Evolutionary conservation across 2,888 invertebrate species (phyloP).

Genomic region (Chaetoderma sp.): DNA sequence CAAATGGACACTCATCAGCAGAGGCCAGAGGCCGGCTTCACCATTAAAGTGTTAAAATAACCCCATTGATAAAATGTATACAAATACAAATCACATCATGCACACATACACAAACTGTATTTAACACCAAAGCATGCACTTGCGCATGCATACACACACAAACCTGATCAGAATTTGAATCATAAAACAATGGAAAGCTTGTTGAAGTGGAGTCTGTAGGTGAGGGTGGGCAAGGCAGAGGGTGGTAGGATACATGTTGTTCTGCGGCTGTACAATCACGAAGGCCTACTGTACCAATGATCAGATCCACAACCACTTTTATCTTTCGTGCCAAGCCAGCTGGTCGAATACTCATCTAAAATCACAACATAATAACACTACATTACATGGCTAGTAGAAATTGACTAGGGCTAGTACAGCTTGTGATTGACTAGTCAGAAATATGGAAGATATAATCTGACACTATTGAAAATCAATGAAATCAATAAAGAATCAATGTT

Average conservation of each 20-base stretch:
- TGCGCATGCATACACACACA: too few relatives aligned
- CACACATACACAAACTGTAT: too few relatives aligned
- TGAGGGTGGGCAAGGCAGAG: conserved; percentile 53
- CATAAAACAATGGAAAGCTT: conserved; percentile 51
- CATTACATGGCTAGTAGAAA: not conserved
- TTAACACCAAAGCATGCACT: too few relatives aligned
- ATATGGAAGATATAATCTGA: not conserved
- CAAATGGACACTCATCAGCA: too few relatives aligned
- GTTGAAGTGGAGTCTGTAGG: conserved; percentile 46
- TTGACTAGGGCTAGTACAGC: too few relatives aligned
- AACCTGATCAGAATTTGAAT: conserved; percentile 46
- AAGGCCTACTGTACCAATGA: conserved; percentile 58
- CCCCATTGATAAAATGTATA: too few relatives aligned
- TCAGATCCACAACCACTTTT: conserved; percentile 58
- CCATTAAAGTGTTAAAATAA: too few relatives aligned
- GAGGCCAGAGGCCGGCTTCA: too few relatives aligned
- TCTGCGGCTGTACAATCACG: conserved; percentile 42
- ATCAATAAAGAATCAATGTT: not conserved
- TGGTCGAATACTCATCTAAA: conserved; percentile 59
- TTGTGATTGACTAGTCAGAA: not conserved
- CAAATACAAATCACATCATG: too few relatives aligned
- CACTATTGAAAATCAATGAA: not conserved
- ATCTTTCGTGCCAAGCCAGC: conserved; percentile 60
- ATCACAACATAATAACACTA: conserved; percentile 19
- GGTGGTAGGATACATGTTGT: conserved; percentile 54